Evolutionary conservation across 2,888 invertebrate species (phyloP), one percentile per base, ranked within the genome.

Genomic region (Calameuta filiformis): DNA sequence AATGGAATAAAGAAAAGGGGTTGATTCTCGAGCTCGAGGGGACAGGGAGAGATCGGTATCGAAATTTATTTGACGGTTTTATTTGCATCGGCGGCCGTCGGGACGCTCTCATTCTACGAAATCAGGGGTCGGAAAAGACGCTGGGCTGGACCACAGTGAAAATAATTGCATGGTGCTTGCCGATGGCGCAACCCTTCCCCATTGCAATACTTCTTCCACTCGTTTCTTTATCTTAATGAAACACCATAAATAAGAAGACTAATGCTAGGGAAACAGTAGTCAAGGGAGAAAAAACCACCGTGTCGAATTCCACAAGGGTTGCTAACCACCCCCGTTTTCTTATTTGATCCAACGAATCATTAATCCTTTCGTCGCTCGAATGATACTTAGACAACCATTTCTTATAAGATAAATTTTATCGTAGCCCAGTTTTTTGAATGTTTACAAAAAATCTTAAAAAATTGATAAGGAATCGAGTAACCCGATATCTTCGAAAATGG

Each of bases 141-240:
- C 80, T 82, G 79, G 71, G 73, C 75, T 75, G 83, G 83, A 82
- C 78, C 79, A 81, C 76, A 83, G 87, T 83, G 87, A 88, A 90
- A 91, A 91, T 91, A 91, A 91, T 91, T 90, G 90, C 86, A 86
- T 84, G 85, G 85, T 87, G 87, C 89, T 91, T 88, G 89, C 87
- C 88, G 87, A 89, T 84, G 88, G 87, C 85, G 76, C 80, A 80
- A 81, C 80, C 82, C 81, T 81, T 82, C 78, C 76, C 73, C 77
- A 75, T 80, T 79, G 77, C 78, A 76, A 81, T 83, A 89, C 87
- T 89, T 87, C 86, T 87, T 86, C 86, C 86, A 86, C 86, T 87
- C 86, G 80, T 90, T 86, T 85, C 88, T 89, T 91, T 91, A 91
- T 91, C 90, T 89, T 89, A 91, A 91, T 91, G 90, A 90, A 91